These are phyloP conservation scores for Osedax fenrisi DNA, from an alignment of 2,888 invertebrate species.

Conservation along the genomic window DNA sequence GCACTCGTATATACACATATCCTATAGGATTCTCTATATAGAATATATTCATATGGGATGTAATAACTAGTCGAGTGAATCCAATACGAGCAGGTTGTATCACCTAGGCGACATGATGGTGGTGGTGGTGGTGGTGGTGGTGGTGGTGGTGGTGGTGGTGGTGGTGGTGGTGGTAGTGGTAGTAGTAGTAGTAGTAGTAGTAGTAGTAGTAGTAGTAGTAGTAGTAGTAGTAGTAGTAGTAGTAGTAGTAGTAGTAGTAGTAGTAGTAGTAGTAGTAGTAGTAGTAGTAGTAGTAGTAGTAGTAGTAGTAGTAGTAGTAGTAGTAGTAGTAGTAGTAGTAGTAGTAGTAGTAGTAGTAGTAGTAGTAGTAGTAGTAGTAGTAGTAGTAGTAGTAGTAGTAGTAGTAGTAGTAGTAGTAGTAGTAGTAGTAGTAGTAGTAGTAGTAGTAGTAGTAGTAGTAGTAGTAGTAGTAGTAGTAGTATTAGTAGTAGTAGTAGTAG, in stretches of 20 bases:
- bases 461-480: no score
- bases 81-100: not conserved
- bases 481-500: no score
- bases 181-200: slow-evolving; percentile 2
- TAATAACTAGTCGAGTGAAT: not conserved
- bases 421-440: slow-evolving; percentile 2
- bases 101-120: not conserved
- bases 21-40: not conserved
- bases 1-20: not conserved
- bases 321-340: not conserved
- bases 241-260: not conserved
- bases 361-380: not conserved
- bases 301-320: slow-evolving; percentile 2
- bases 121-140: not conserved
- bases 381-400: slow-evolving; percentile 2
- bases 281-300: not conserved
- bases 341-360: slow-evolving; percentile 2
- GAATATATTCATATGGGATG: not conserved
- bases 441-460: slow-evolving; percentile 2
- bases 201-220: not conserved
- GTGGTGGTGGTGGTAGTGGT: not conserved
- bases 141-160: not conserved
- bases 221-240: slow-evolving; percentile 2
- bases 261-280: not conserved
- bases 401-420: not conserved